Base-by-base conservation (phyloP, 2,888 invertebrate genomes). In the Pyrgus malvae region DNA sequence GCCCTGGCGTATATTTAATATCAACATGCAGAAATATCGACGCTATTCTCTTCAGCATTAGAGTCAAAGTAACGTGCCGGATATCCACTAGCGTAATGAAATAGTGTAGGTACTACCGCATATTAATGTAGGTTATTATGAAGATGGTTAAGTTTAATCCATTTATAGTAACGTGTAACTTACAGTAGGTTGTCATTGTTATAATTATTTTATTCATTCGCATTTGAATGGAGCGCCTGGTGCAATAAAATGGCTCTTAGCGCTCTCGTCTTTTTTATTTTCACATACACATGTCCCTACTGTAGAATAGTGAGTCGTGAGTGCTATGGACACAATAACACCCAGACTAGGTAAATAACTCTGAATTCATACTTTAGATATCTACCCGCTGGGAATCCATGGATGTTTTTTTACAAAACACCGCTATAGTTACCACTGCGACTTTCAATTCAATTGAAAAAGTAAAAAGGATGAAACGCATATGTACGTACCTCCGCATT, bases 151-250 rank as follows among this genome's bases (percentile, higher is more conserved):
- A 16, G 49, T 49, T 49, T 41, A 17, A 12, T 40, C 12, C 19
- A 49, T 31, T 46, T 29, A 29, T 11, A 16, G 8, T 23, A 23
- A 12, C 14, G 23, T 7, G 12, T 35, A 35, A 7, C 23, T 7
- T 9, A 12, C 17, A 40, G 40, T 40, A 12, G 12, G 12, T 21
- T 31, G 12, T 19, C 9, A 45, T 45, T 31, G 31, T 31, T 44
- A 45, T 45, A 29, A 31, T 45, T 45, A 31, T 45, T 45, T 31
- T 17, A 45, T 45, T 45, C 12, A 19, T 25, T n/a, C n/a, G n/a
- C n/a, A 31, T 9, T 31, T 19, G 6, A 45, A 45, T 31, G 19
- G 16, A 27, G n/a, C 27, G 42, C 12, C n/a, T n/a, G n/a, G 16
- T 12, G 8, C n/a, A 16, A n/a, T 29, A 29, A 29, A 29, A n/a